Base-by-base conservation (phyloP, 2,797 vertebrate genomes). In the Chelon labrosus region DNA sequence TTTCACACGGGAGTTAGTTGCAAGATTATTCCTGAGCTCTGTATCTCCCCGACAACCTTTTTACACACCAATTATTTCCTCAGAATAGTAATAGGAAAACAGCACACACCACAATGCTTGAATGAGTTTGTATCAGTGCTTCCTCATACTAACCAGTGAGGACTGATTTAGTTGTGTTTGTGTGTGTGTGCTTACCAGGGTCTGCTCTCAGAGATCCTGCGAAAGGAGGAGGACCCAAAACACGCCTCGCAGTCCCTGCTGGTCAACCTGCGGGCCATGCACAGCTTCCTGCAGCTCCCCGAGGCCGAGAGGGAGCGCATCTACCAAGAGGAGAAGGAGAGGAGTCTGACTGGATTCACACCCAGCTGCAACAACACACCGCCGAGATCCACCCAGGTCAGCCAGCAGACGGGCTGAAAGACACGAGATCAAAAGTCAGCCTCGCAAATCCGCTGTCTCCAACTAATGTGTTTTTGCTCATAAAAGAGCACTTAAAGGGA, bases 201-300 rank as follows among this genome's bases (percentile, higher is more conserved):
- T 84, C 95, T 98, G 93, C 95, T 98, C 82, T 98, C 97, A 73
- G 97, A 98, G 94, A 98, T 98, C 88, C 94, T 98, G 80, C 93
- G 97, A 46, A 98, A 98, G 89, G 97, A 98, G 93, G 97, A 98
- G 85, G 97, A 98, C 82, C 97, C 96, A 55, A 96, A 97, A 91
- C 96, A 95, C 19, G 97, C 97, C 10, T 98, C 97, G 10, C 97
- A 98, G 93, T 98, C 97, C 55, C 88, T 98, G 88, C 92, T 98
- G 93, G 97, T 98, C 80, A 98, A 98, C 90, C 95, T 98, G 84
- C 93, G 97, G 85, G 96, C 97, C 85, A 98, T 98, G 97, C 94
- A 97, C 92, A 94, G 95, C 87, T 98, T 98, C 93, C 92, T 98
- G 88, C 97, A 96, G 92, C 93, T 98, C 73, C 96, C 96, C 0